A percentile compares a stretch with the other conserved stretches of the same genome.
These are phyloP conservation scores for Carollia perspicillata DNA, from an alignment of 2,113 vertebrate species.

Conservation along the genomic window DNA sequence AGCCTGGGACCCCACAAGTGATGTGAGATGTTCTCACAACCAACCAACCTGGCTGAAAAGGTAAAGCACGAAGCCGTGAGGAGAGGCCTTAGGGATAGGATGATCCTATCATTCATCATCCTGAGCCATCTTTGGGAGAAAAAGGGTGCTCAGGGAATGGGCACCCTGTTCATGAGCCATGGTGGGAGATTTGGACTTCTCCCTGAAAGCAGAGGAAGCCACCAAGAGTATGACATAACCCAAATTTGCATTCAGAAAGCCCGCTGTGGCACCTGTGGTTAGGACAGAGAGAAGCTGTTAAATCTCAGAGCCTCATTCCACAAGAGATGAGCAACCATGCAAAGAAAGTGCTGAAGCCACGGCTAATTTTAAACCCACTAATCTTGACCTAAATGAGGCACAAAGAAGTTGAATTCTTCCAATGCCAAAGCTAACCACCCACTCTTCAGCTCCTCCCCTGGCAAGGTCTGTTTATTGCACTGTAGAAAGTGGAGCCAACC, in stretches of 20 bases:
- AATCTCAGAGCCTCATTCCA: not conserved
- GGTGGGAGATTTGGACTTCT: not conserved
- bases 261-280: not conserved
- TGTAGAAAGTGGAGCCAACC: not conserved
- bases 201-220: not conserved
- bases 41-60: not conserved
- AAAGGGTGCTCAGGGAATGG: not conserved
- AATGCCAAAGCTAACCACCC: not conserved
- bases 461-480: not conserved
- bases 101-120: not conserved
- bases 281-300: not conserved
- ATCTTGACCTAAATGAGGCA: slow-evolving; percentile 44
- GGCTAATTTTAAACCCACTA: slow-evolving; percentile 44
- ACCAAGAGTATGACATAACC: not conserved
- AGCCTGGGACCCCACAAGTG: not conserved
- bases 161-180: not conserved
- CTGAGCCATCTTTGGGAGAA: not conserved
- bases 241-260: not conserved
- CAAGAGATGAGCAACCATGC: not conserved
- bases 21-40: not conserved
- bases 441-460: not conserved
- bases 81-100: not conserved
- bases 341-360: not conserved
- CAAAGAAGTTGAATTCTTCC: slow-evolving; percentile 20
- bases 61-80: fast-evolving